These are phyloP conservation scores for Thereva unica DNA, from an alignment of 2,888 invertebrate species.

Conservation along the genomic window DNA sequence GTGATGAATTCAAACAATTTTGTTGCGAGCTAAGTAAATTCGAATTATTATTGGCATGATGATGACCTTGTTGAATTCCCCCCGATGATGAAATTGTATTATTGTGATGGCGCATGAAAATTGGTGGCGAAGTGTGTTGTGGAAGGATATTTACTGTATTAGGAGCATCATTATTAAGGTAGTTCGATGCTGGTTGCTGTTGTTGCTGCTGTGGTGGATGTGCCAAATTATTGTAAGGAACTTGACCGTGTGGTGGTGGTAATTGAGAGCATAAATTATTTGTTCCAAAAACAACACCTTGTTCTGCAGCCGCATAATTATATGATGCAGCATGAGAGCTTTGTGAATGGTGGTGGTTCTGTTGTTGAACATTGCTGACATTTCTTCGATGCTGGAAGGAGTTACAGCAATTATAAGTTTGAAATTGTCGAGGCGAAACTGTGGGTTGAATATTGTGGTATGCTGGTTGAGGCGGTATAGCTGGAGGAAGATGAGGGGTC, in stretches of 20 bases:
- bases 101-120: constrained; percentile 58
- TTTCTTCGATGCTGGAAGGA: constrained; percentile 40
- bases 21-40: constrained; percentile 40
- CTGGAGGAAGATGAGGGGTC: constrained; percentile 48
- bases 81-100: constrained; percentile 45
- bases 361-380: constrained; percentile 43
- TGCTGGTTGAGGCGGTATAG: constrained; percentile 27
- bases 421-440: constrained; percentile 43
- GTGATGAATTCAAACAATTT: constrained; percentile 42
- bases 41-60: constrained; percentile 40
- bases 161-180: constrained; percentile 39
- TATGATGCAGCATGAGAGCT: constrained; percentile 29
- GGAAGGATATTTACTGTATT: constrained; percentile 45
- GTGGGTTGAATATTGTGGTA: constrained; percentile 45
- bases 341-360: constrained; percentile 39
- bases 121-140: constrained; percentile 46
- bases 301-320: constrained; percentile 21
- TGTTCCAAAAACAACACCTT: background rate
- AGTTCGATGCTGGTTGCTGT: constrained; percentile 46
- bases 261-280: constrained; percentile 34
- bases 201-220: constrained; percentile 44
- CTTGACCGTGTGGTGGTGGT: constrained; percentile 44
- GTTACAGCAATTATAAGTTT: constrained; percentile 29
- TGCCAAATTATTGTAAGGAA: constrained; percentile 41
- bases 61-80: constrained; percentile 1